Evolutionary conservation across 64 coral and sea anemone species (phyloP).

Genomic region (Actinia equina): DNA sequence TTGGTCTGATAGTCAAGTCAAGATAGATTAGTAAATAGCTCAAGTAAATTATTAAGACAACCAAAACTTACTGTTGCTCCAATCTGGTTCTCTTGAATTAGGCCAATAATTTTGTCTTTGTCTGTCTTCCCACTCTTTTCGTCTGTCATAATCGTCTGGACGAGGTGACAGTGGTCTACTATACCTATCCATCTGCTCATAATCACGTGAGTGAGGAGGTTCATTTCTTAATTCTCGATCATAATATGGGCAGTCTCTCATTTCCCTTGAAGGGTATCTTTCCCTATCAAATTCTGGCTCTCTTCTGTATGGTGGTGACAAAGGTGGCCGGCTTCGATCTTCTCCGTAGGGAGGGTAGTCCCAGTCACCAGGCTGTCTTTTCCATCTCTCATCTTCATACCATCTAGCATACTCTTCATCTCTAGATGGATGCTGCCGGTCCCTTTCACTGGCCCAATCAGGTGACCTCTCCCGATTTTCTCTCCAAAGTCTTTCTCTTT

Average conservation of each 20-base stretch:
- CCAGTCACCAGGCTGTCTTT: slow-evolving; percentile 29
- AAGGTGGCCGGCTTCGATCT: background rate
- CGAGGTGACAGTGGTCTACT: slow-evolving; percentile 42
- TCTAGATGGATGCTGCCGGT: background rate
- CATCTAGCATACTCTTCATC: background rate
- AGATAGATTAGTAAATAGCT: too few relatives aligned
- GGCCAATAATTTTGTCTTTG: slow-evolving; percentile 25
- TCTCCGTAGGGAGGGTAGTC: slow-evolving; percentile 22
- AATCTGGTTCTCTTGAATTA: slow-evolving; percentile 34
- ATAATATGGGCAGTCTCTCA: background rate
- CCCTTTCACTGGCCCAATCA: slow-evolving; percentile 1
- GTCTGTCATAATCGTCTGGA: slow-evolving; percentile 48
- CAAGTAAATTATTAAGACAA: background rate
- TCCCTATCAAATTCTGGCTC: slow-evolving; percentile 12
- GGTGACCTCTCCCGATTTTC: slow-evolving; percentile 8
- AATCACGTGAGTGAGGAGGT: slow-evolving; percentile 15
- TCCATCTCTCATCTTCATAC: slow-evolving; percentile 29
- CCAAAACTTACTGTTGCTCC: slow-evolving; percentile 36
- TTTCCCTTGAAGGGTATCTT: background rate
- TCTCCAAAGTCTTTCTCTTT: slow-evolving; percentile 19
- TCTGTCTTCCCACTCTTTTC: slow-evolving; percentile 42
- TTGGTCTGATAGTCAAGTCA: too few relatives aligned
- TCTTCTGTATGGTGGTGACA: slow-evolving; percentile 23
- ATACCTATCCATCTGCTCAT: slow-evolving; percentile 74
- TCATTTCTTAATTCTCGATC: slow-evolving; percentile 36